Evolutionary conservation across 2,888 invertebrate species (phyloP), one percentile per base, ranked within the genome.

Genomic region (Strigamia maritima): DNA sequence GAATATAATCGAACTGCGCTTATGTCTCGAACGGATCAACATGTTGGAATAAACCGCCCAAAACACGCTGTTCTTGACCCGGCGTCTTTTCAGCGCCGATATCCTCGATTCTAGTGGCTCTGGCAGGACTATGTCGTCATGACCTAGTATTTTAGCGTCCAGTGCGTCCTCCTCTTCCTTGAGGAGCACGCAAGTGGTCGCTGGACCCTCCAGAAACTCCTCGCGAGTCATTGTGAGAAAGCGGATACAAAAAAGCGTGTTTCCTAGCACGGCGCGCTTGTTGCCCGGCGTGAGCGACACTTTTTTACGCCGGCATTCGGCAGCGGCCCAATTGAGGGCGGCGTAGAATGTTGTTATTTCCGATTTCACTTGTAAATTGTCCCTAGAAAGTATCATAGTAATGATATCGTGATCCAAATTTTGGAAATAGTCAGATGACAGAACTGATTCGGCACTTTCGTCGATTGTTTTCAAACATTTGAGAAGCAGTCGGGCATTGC

Each of bases 391-490:
- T n/a, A n/a, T n/a, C n/a, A n/a, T n/a, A n/a, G n/a, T n/a, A n/a
- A n/a, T n/a, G n/a, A n/a, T 92, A 60, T 89, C 89, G 80, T 90
- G 89, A n/a, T 89, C 89, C 44, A 94, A 86, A 80, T 92, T 91
- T 81, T 89, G 87, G 60, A 87, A 87, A 82, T 44, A 77, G 22
- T 84, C 83, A 14, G 90, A 89, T 26, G 84, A 84, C 10, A 92
- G 85, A 14, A 91, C 87, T 54, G 85, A 86, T 76, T 88, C 88
- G 0, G 90, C 89, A 81, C 89, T 84, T n/a, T 87, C 85, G 83
- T 91, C 91, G 79, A 91, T 89, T 80, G 89, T 90, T 22, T 89
- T 86, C 76, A 92, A 87, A 81, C 93, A 92, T 83, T 91, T 91
- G 83, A 89, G 88, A 1, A 91, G 88, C 22, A 94, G 22, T 44